These are phyloP conservation scores for Andrena chrysosceles DNA, from an alignment of 2,888 invertebrate genomes.

Conservation along the genomic window DNA sequence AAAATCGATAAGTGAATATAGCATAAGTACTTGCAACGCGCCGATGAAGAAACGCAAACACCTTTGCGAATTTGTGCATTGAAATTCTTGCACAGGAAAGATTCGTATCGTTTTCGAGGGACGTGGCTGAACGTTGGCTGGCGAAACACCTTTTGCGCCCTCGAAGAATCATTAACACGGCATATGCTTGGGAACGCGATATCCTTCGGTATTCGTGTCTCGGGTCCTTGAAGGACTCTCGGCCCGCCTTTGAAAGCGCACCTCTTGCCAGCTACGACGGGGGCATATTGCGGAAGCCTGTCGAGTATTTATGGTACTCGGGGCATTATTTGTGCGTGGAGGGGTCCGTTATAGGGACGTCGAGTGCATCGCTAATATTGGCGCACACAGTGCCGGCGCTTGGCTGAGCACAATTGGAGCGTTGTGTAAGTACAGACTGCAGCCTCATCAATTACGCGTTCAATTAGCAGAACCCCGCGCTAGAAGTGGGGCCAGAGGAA, in stretches of 20 bases:
- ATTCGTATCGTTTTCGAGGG: background rate
- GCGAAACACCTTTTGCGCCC: conserved; percentile 44
- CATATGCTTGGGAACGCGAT: conserved; percentile 30
- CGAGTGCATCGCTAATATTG: conserved; percentile 83
- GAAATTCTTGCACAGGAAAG: background rate
- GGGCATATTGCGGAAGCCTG: conserved; percentile 79
- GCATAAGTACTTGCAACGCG: too few species aligned
- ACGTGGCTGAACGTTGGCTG: conserved; percentile 10
- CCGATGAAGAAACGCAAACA: too few species aligned
- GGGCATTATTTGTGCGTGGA: conserved; percentile 80
- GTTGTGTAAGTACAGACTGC: conserved; percentile 82
- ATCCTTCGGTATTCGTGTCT: conserved; percentile 56
- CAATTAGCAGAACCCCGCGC: conserved; percentile 76
- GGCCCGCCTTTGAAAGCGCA: conserved; percentile 59
- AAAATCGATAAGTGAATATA: too few species aligned
- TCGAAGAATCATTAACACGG: conserved; percentile 49
- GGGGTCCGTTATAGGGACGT: conserved; percentile 79
- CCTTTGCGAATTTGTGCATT: too few species aligned
- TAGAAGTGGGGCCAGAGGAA: conserved; percentile 24
- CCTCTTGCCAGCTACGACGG: conserved; percentile 36
- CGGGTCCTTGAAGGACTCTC: conserved; percentile 57
- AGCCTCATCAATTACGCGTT: conserved; percentile 81
- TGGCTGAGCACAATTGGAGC: conserved; percentile 81
- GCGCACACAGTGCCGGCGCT: conserved; percentile 76
- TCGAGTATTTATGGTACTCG: conserved; percentile 81